A percentile compares a stretch with the other conserved stretches of the same genome.
Conservation (phyloP, 2,888 invertebrate species). For the Deilephila elpenor region DNA sequence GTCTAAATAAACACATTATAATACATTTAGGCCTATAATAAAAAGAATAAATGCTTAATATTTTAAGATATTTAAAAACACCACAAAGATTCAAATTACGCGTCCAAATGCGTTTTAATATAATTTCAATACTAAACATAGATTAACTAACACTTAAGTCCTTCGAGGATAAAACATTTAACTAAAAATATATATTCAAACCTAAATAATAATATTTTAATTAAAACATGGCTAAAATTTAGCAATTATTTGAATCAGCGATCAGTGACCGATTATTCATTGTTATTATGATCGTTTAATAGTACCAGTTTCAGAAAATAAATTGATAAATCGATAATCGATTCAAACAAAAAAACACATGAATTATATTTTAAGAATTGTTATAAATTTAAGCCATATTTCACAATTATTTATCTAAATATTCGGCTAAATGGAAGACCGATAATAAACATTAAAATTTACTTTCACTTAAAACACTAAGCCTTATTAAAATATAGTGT, state of each 20-base stretch:
- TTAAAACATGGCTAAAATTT: conserved; percentile 14
- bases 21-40: conserved; percentile 15
- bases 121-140: conserved; percentile 22
- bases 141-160: conserved; percentile 17
- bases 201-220: conserved; percentile 7
- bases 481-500: conserved; percentile 44
- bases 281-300: background rate
- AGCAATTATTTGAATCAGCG: background rate
- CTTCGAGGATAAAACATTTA: conserved; percentile 24
- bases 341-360: background rate
- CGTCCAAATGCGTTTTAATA: conserved; percentile 44
- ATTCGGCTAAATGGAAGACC: conserved; percentile 39
- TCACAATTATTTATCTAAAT: conserved; percentile 37
- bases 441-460: conserved; percentile 28
- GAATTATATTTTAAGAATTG: no score
- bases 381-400: conserved; percentile 35
- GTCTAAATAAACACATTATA: conserved; percentile 8
- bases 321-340: background rate
- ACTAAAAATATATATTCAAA: background rate
- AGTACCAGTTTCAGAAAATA: background rate
- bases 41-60: conserved; percentile 20
- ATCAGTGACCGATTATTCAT: no score
- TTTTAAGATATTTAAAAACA: conserved; percentile 33
- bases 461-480: conserved; percentile 29
- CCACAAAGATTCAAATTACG: conserved; percentile 41